Conservation (phyloP, 2,888 invertebrate species). For the Arenicola marina region DNA sequence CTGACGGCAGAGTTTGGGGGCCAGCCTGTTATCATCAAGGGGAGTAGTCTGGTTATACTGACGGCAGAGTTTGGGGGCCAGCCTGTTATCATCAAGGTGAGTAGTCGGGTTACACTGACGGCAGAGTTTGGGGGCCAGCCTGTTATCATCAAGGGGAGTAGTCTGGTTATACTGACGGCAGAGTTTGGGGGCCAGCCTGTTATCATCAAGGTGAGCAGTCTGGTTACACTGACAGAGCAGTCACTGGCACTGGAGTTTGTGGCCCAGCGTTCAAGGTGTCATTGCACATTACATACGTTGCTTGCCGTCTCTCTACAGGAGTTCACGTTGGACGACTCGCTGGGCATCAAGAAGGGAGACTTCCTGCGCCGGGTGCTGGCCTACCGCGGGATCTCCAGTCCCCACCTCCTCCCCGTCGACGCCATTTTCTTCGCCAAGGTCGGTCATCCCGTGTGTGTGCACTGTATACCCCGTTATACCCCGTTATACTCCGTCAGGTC, state of each 20-base stretch:
- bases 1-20: constrained; percentile 32
- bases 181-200: no score
- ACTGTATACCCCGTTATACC: no score
- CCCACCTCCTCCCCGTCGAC: constrained; percentile 7
- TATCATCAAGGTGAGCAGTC: no score
- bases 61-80: constrained; percentile 35
- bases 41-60: not conserved
- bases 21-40: constrained; percentile 41
- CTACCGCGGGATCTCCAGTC: constrained; percentile 27
- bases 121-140: constrained; percentile 37
- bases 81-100: constrained; percentile 41
- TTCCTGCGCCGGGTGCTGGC: constrained; percentile 42
- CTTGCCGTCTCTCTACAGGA: constrained; percentile 38
- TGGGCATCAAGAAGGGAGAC: constrained; percentile 41
- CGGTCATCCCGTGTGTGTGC: no score
- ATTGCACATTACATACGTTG: no score
- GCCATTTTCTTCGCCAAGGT: constrained; percentile 14
- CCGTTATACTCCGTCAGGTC: no score
- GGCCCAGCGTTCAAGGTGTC: no score
- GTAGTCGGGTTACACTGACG: not conserved
- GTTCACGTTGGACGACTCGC: constrained; percentile 42
- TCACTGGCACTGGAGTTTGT: no score
- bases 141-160: constrained; percentile 38
- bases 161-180: not conserved
- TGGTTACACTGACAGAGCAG: no score